phyloP scores from a whole-genome alignment of 2,888 invertebrate species.

The Tiliacea aurago region DNA sequence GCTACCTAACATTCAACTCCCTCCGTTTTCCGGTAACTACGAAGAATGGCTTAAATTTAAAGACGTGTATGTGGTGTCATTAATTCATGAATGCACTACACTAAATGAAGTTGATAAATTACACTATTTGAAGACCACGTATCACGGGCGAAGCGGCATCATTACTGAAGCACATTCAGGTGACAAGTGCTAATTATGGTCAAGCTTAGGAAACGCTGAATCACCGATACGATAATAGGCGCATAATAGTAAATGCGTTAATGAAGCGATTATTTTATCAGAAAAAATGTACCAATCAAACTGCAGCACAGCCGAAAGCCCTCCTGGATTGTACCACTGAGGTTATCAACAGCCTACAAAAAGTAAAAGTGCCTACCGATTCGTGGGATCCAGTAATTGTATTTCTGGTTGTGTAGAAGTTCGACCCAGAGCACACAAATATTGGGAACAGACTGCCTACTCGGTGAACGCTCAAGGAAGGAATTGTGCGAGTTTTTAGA shows the following conservation, averaged over 20 bases:
- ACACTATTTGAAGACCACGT: slow-evolving; percentile 54
- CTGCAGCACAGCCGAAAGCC: neutral
- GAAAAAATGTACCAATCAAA: slow-evolving; percentile 11
- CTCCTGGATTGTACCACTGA: slow-evolving; percentile 6
- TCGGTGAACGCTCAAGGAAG: slow-evolving; percentile 1
- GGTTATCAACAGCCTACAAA: slow-evolving; percentile 20
- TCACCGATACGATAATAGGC: slow-evolving; percentile 15
- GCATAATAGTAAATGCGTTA: slow-evolving; percentile 11
- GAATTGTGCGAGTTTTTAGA: slow-evolving; percentile 4
- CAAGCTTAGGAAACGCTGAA: slow-evolving; percentile 45
- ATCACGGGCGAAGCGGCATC: slow-evolving; percentile 49
- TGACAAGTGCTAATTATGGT: slow-evolving; percentile 42
- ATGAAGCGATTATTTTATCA: slow-evolving; percentile 14
- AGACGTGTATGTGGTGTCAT: slow-evolving; percentile 50
- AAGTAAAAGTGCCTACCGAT: slow-evolving; percentile 2
- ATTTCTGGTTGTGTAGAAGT: slow-evolving; percentile 28
- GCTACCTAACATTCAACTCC: slow-evolving; percentile 39
- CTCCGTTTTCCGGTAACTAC: slow-evolving; percentile 39
- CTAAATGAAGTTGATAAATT: slow-evolving; percentile 53
- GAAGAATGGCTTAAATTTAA: slow-evolving; percentile 44
- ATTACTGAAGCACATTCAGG: slow-evolving; percentile 41
- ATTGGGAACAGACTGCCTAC: slow-evolving; percentile 18
- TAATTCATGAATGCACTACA: slow-evolving; percentile 43
- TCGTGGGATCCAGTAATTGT: slow-evolving; percentile 34
- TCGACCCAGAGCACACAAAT: slow-evolving; percentile 31